A percentile compares a stretch with the other conserved stretches of the same genome.
Evolutionary conservation across 2,113 vertebrate genomes (phyloP).

Genomic region (Notechis scutatus): DNA sequence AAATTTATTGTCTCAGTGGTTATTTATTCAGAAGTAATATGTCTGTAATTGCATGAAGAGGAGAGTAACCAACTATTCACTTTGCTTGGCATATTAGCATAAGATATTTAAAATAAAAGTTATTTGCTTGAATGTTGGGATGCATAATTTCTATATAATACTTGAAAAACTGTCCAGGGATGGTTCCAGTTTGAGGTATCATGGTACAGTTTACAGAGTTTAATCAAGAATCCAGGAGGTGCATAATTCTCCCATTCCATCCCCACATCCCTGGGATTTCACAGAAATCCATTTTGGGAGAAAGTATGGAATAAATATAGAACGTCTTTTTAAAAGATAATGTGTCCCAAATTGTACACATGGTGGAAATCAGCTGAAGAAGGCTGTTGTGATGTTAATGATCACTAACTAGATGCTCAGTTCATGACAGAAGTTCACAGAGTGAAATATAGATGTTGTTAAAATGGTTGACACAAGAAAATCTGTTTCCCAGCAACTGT

Average conservation of each 20-base stretch:
- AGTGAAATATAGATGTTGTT: background rate
- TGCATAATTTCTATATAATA: background rate
- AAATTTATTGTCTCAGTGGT: too few species aligned
- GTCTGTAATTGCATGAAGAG: background rate
- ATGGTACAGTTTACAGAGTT: background rate
- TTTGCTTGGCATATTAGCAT: background rate
- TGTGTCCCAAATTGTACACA: background rate
- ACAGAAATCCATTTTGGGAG: background rate
- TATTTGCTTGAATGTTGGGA: background rate
- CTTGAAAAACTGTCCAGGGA: background rate
- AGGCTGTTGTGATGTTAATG: background rate
- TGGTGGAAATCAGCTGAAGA: background rate
- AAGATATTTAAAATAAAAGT: background rate
- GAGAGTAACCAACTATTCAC: background rate
- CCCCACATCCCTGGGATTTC: background rate
- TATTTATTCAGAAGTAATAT: background rate
- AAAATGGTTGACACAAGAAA: background rate
- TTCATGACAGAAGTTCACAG: background rate
- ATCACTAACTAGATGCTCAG: background rate
- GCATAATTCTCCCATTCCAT: background rate
- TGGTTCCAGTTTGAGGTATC: background rate
- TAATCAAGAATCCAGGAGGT: background rate
- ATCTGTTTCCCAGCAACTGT: background rate
- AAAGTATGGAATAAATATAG: background rate
- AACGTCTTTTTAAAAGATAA: background rate